Evolutionary conservation across 1,140 invertebrate species (phyloP), one percentile per base, ranked within the genome.

Genomic region (Macrotrachela quadricornifera): DNA sequence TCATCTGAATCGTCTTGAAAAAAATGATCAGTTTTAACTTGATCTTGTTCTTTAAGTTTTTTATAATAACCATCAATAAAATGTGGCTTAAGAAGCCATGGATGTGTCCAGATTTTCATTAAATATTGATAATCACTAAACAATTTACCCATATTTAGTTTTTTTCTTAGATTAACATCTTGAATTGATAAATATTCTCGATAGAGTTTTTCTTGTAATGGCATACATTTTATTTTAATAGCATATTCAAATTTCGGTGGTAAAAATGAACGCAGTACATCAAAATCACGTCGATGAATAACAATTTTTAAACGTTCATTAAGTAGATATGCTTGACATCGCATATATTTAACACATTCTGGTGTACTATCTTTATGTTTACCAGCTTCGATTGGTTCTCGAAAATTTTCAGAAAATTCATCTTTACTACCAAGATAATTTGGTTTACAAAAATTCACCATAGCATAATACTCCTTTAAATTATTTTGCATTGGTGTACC

Each of bases 401-500:
- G 62, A 58, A 71, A 70, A 30, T 70, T 66, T 62, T 90, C 91
- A 55, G 77, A 71, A 67, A 88, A 94, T 71, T 94, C 88, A 62
- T 82, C 84, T 57, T 78, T 78, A 0, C 83, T 87, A 58, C 88
- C 88, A 11, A 95, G 68, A 6, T 94, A 72, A 71, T 81, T 85
- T 1, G 87, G 87, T 66, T 92, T 94, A 8, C 94, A 85, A 72
- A 95, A 92, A 58, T 85, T 79, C 16, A 92, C 82, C 88, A 95
- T 95, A 63, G 83, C 87, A 67, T 92, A 85, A 74, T 76, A 94
- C 75, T 94, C 90, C 61, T 77, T 77, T 13, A 95, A 75, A 74
- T 94, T 94, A 66, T 95, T 95, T 69, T 95, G 88, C 21, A 96
- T 68, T 2, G 90, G 90, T 0, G 88, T 95, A 52, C 90, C 88